Conservation (phyloP, 2,888 invertebrate species). For the Drosophila robusta region DNA sequence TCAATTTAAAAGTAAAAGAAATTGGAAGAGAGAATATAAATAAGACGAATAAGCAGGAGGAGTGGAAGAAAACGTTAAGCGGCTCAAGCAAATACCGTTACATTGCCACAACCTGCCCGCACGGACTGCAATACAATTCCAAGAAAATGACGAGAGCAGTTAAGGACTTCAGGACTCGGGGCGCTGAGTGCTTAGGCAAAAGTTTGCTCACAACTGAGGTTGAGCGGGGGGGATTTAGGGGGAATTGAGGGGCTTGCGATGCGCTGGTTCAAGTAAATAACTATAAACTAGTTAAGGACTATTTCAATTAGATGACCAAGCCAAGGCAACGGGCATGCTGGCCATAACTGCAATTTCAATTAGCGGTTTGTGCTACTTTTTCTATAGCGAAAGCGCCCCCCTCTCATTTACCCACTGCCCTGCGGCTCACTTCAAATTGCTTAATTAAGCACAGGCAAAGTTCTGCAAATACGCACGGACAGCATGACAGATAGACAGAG, state of each 20-base stretch:
- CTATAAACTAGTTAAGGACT: constrained; percentile 79
- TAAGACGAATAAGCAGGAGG: constrained; percentile 19
- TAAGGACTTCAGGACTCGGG: constrained; percentile 23
- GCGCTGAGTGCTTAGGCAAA: constrained; percentile 33
- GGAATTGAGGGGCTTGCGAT: not conserved
- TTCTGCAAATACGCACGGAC: constrained; percentile 65
- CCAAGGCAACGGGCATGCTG: constrained; percentile 44
- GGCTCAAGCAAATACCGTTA: constrained; percentile 48
- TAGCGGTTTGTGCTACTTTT: constrained; percentile 76
- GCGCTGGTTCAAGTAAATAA: constrained; percentile 63
- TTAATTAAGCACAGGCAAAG: constrained; percentile 76
- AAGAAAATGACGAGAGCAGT: constrained; percentile 39
- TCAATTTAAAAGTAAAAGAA: constrained; percentile 53
- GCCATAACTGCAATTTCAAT: constrained; percentile 78
- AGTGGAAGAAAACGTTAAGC: constrained; percentile 41
- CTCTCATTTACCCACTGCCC: not conserved
- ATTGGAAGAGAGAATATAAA: not conserved
- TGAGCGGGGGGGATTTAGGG: not conserved
- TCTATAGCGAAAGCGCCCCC: constrained; percentile 27
- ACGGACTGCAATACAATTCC: constrained; percentile 45
- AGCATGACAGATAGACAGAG: constrained; percentile 24
- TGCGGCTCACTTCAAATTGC: constrained; percentile 70
- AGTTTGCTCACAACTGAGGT: constrained; percentile 21
- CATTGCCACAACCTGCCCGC: constrained; percentile 27
- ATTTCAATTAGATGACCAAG: constrained; percentile 74